Base-by-base conservation (phyloP, 2,888 invertebrate genomes). In the Hoplodrina blanda region DNA sequence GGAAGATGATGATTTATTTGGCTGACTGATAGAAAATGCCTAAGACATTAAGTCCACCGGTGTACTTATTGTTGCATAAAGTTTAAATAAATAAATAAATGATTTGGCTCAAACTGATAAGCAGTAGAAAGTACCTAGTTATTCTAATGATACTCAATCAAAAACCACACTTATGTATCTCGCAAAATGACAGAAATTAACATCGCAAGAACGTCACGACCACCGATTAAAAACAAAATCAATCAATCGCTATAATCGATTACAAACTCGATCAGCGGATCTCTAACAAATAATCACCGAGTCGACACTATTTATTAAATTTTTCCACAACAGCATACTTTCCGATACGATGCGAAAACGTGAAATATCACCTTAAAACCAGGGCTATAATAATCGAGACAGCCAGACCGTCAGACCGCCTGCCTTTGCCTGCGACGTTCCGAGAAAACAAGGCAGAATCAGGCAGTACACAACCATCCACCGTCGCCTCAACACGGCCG, bases 301-400 rank as follows among this genome's bases (percentile, higher is more conserved):
- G 80, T 77, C 69, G 68, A 69, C 79, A 80, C 82, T 78, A 78
- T 82, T 86, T 80, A 88, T 90, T 88, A 90, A 91, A 89, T 90
- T 89, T 91, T 92, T 87, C 91, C 87, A 85, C 91, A 88, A 91
- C 86, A 83, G 85, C 89, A 90, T 88, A 91, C 92, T 92, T 92
- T 93, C 92, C 78, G 84, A 83, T 77, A 44, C 80, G 82, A 72
- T 76, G 84, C 84, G 85, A 85, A 84, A 88, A 85, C 81, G 85
- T 83, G 81, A 88, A 88, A 86, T 82, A 83, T 84, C 84, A 69
- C 81, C 77, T 80, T 83, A 77, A 82, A 85, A 80, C 83, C 80
- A 82, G 80, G 76, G 78, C 90, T 89, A 88, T 90, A 88, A 90
- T 90, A 89, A 91, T 89, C 91, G 84, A 85, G 91, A 91, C 85